These are phyloP conservation scores for Hyalella azteca DNA, from an alignment of 2,888 invertebrate genomes.

Conservation along the genomic window DNA sequence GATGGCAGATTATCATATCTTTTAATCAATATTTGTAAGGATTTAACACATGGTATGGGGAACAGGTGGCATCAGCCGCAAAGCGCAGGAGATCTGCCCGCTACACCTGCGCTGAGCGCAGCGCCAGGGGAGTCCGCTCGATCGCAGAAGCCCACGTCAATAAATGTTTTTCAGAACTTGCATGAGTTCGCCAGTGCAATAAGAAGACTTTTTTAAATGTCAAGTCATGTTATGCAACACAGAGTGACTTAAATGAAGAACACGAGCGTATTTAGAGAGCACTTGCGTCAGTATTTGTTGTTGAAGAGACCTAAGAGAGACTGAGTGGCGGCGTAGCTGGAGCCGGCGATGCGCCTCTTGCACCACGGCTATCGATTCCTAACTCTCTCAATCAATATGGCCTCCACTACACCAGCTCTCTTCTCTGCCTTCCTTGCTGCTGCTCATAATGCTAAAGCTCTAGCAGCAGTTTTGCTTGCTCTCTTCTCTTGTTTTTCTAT, in stretches of 20 bases:
- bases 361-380: slow-evolving; percentile 25
- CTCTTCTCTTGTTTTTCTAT: background rate
- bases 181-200: too few species aligned
- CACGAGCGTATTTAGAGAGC: slow-evolving; percentile 21
- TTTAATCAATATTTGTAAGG: too few species aligned
- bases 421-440: slow-evolving; percentile 9
- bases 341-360: slow-evolving; percentile 4
- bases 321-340: slow-evolving; percentile 10
- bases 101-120: too few species aligned
- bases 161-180: too few species aligned
- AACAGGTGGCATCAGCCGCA: slow-evolving; percentile 1
- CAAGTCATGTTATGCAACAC: slow-evolving; percentile 5
- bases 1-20: too few species aligned
- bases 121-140: too few species aligned
- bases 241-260: background rate
- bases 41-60: background rate
- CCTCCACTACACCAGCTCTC: slow-evolving; percentile 25
- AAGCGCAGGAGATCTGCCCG: too few species aligned
- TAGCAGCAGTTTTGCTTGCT: background rate
- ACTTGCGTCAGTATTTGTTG: slow-evolving; percentile 8
- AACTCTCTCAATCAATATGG: slow-evolving; percentile 10
- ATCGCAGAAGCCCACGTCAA: too few species aligned
- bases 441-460: background rate
- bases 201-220: too few species aligned
- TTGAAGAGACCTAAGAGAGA: slow-evolving; percentile 11